Base-by-base conservation (phyloP, 2,888 invertebrate species). In the Dryobotodes eremita region DNA sequence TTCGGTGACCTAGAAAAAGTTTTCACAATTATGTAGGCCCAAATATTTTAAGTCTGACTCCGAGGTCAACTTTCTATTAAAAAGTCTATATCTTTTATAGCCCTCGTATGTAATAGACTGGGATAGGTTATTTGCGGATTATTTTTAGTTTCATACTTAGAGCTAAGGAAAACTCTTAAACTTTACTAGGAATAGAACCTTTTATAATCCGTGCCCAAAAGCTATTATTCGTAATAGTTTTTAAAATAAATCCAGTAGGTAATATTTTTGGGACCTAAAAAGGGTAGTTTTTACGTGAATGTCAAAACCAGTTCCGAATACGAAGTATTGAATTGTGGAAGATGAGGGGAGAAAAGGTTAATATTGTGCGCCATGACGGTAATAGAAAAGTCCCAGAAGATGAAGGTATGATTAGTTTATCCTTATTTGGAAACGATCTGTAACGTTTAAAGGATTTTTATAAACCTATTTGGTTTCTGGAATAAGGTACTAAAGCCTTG, bases 71-170 rank as follows among this genome's bases (percentile, higher is more conserved):
- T 57, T 82, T 73, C 74, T 86, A 78, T 82, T 78, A 20, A 42
- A 50, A 53, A 61, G 26, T 20, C 61, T n/a, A 72, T 71, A 78
- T 75, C 26, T 84, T 84, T 86, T 86, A 82, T 53, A 59, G 53
- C 46, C 55, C 74, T 65, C 74, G 61, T 75, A 75, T 72, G 10
- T 46, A 46, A 46, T 46, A 72, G 36, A 55, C 74, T 48, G 64
- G 4, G 6, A 69, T 75, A 46, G 50, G 57, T 72, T 79, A 15
- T 73, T 78, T 66, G 74, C 7, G 36, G 53, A 42, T 66, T 62
- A 15, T 82, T 75, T 86, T 79, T 75, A 61, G 57, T 86, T 73
- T 66, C 8, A 71, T 86, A 64, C 6, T 53, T 48, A 71, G 13
- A 71, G 13, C 53, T 50, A 57, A 66, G 23, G 55, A 71, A 71